Evolutionary conservation across 2,888 invertebrate species (phyloP).

Genomic region (Drosophila buzzatii): DNA sequence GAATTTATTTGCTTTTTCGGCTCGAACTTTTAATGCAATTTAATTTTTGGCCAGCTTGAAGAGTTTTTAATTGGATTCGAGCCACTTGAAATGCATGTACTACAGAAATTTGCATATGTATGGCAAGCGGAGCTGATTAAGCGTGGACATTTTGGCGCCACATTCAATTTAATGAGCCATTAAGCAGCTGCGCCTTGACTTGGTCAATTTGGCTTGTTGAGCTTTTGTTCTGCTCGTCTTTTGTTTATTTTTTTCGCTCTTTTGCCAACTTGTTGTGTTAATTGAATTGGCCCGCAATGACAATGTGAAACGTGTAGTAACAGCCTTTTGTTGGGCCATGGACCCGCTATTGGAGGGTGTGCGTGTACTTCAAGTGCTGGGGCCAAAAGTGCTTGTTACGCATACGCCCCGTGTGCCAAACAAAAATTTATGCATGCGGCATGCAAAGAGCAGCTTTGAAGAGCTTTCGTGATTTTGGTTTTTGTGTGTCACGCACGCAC

Average conservation of each 20-base stretch:
- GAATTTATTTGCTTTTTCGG: conserved; percentile 8
- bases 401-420: conserved; percentile 70
- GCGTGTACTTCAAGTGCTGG: conserved; percentile 48
- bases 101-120: conserved; percentile 65
- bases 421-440: conserved; percentile 56
- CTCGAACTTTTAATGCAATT: conserved; percentile 33
- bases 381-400: conserved; percentile 62
- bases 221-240: conserved; percentile 6
- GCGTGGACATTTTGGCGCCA: conserved; percentile 44
- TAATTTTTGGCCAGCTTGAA: conserved; percentile 17
- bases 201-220: conserved; percentile 41
- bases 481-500: conserved; percentile 40
- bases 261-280: conserved; percentile 61
- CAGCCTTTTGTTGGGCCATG: conserved; percentile 55
- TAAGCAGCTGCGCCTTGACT: conserved; percentile 47
- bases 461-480: conserved; percentile 53
- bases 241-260: conserved; percentile 15
- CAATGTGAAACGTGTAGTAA: conserved; percentile 34
- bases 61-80: conserved; percentile 49
- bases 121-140: conserved; percentile 18
- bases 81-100: conserved; percentile 51
- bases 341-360: conserved; percentile 15
- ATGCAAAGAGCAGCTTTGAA: conserved; percentile 43
- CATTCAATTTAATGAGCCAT: conserved; percentile 75
- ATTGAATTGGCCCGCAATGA: conserved; percentile 70